Base-by-base conservation (phyloP, 2,113 vertebrate genomes). In the Asarcornis scutulata region DNA sequence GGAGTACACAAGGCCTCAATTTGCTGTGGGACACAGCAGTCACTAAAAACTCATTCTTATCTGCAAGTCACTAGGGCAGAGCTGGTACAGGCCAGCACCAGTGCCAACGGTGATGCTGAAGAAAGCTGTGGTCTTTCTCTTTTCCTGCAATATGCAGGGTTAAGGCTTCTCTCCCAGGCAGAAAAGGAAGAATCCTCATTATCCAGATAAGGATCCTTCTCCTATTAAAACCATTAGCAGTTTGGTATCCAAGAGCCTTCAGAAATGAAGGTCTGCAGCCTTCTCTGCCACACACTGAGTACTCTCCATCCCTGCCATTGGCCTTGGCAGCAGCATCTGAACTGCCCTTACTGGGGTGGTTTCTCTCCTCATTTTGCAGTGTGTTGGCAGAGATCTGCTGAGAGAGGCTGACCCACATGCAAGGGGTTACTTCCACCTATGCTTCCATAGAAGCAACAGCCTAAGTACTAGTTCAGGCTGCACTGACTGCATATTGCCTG, bases 1-100 rank as follows among this genome's bases (percentile, higher is more conserved):
- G 31, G 32, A 74, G 7, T 23, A 34, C 0, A 0, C 0, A 4
- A 83, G 38, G 90, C n/a, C 25, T 18, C 5, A 78, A 72, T 48
- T 20, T 56, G 56, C 8, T 78, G 27, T 91, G 73, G n/a, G 22
- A 52, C 32, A 32, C 9, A 17, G 32, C 22, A 91, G 22, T 4
- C 34, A 59, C 22, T 60, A 29, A 42, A 42, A 6, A 27, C 8
- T 40, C 38, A 2, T n/a, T 50, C 9, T 34, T 80, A 32, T 9
- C 4, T 17, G 23, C n/a, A 62, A 66, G 52, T 21, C 27, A 31
- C n/a, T 20, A 3, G 23, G 38, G 9, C 20, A 6, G 16, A 83
- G 25, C 12, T 62, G 21, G 40, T 52, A 22, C 15, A 18, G 20
- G 25, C 50, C 52, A 80, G 27, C 59, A 18, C 27, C 34, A 64